phyloP scores from a whole-genome alignment of 2,113 vertebrate genomes.

The Osmerus mordax region DNA sequence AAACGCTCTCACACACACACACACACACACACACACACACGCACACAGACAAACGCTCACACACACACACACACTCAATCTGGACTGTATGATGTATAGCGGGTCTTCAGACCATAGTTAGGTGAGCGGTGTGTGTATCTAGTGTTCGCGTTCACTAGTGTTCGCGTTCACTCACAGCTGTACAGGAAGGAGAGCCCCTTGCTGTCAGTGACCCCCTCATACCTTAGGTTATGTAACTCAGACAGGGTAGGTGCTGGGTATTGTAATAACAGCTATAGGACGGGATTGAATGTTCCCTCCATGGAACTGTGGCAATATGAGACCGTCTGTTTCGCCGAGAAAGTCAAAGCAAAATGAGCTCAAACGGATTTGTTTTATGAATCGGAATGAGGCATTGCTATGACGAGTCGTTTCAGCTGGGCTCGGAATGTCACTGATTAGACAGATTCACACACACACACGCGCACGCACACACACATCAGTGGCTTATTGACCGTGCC shows the following conservation, averaged over 20 bases:
- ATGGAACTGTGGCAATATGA: background rate
- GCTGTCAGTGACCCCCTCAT: too few relatives aligned
- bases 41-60: too few relatives aligned
- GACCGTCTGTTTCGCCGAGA: background rate
- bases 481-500: slow-evolving; percentile 34
- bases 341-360: background rate
- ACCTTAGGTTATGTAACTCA: background rate
- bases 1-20: too few relatives aligned
- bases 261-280: background rate
- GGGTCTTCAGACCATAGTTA: too few relatives aligned
- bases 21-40: too few relatives aligned
- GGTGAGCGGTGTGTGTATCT: too few relatives aligned
- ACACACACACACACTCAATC: too few relatives aligned
- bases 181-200: too few relatives aligned
- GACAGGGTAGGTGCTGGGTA: background rate
- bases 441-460: background rate
- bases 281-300: background rate
- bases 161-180: too few relatives aligned
- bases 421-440: background rate
- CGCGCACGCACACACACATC: slow-evolving; percentile 5
- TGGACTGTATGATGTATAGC: too few relatives aligned
- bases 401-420: background rate
- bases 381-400: background rate
- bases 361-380: background rate
- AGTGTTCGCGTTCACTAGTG: too few relatives aligned